phyloP scores from a whole-genome alignment of 2,888 invertebrate species.

The Agapostemon virescens region DNA sequence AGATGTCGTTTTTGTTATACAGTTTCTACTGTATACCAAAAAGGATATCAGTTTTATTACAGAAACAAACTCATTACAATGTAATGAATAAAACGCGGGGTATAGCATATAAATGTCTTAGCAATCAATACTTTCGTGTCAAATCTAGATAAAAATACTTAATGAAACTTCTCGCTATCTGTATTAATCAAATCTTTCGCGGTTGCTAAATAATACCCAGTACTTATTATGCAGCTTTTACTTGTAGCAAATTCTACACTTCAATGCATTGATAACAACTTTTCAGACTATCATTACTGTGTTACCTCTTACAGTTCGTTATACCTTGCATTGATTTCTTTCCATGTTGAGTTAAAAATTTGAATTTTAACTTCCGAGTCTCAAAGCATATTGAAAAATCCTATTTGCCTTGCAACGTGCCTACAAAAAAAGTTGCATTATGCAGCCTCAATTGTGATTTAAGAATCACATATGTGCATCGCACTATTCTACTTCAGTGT shows the following conservation, averaged over 20 bases:
- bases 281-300: constrained; percentile 3
- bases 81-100: constrained; percentile 20
- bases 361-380: constrained; percentile 3
- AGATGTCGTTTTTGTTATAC: constrained; percentile 4
- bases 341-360: not conserved
- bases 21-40: constrained; percentile 12
- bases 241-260: constrained; percentile 30
- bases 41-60: constrained; percentile 29
- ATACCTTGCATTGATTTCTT: constrained; percentile 1
- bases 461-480: constrained; percentile 29
- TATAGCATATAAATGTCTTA: constrained; percentile 15
- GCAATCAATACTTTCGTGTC: not conserved
- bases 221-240: constrained; percentile 64
- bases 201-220: constrained; percentile 42
- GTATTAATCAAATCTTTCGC: constrained; percentile 33
- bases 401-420: constrained; percentile 58
- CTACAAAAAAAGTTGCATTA: constrained; percentile 64
- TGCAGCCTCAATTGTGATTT: constrained; percentile 49
- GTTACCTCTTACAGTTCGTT: not conserved
- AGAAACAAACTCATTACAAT: constrained; percentile 13
- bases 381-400: constrained; percentile 24
- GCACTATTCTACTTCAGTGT: constrained; percentile 43
- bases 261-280: constrained; percentile 8
- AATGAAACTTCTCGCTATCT: constrained; percentile 15
- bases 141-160: constrained; percentile 6